Percentiles rank a stretch among this genome's conserved stretches.
Evolutionary conservation across 2,888 invertebrate genomes (phyloP).

Genomic region (Galeruca laticollis): DNA sequence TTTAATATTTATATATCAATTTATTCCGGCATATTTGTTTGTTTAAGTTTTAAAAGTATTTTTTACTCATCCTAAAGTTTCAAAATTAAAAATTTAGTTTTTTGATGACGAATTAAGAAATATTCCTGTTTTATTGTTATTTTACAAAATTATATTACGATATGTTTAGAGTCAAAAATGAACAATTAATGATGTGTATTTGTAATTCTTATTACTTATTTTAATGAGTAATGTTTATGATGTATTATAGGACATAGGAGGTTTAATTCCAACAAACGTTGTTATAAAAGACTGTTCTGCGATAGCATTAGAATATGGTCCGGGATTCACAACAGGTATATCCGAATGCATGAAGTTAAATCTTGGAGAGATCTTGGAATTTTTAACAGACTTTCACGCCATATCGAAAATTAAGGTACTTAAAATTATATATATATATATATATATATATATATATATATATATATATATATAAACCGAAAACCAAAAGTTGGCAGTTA

Average conservation of each 20-base stretch:
- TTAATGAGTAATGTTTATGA: neutral
- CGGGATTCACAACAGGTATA: conserved; percentile 83
- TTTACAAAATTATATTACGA: no score
- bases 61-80: no score
- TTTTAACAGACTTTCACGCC: conserved; percentile 95
- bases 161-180: neutral
- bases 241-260: conserved; percentile 82
- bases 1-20: no score
- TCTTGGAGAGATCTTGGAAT: conserved; percentile 92
- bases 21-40: neutral
- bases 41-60: conserved; percentile 10
- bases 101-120: no score
- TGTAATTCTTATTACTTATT: neutral
- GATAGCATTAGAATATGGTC: conserved; percentile 64
- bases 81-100: no score
- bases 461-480: no score
- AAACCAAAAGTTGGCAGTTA: no score
- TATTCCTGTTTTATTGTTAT: no score
- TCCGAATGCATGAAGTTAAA: conserved; percentile 95
- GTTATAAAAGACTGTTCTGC: conserved; percentile 71
- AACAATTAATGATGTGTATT: neutral
- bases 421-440: no score
- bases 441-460: no score
- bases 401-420: conserved; percentile 94
- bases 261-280: conserved; percentile 83